Conservation (phyloP, 2,888 invertebrate species). For the Hoplodrina ambigua region DNA sequence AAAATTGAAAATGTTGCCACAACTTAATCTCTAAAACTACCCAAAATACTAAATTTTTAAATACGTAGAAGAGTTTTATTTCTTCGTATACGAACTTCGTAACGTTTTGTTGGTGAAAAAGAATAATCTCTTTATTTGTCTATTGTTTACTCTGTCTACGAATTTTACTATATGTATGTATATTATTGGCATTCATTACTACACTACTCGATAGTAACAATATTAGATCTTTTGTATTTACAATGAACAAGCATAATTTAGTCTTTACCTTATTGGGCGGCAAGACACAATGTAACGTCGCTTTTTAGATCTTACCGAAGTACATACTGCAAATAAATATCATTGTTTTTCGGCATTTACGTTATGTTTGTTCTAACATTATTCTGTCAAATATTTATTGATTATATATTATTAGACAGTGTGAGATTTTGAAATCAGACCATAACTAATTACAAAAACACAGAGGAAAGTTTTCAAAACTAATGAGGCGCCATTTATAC, state of each 20-base stretch:
- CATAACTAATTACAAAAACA: not conserved
- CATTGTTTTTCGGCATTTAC: not conserved
- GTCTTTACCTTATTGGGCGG: constrained; percentile 17
- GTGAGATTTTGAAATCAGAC: not conserved
- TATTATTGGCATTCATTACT: constrained; percentile 18
- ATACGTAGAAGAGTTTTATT: no score
- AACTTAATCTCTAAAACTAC: not conserved
- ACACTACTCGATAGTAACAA: constrained; percentile 1
- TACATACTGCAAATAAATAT: not conserved
- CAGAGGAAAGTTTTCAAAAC: not conserved
- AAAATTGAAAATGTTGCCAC: not conserved
- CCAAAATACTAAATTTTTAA: no score
- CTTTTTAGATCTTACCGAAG: constrained; percentile 9
- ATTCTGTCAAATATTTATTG: not conserved
- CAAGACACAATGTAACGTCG: constrained; percentile 7
- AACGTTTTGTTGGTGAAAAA: not conserved
- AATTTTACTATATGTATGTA: constrained; percentile 8
- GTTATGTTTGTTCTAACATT: not conserved
- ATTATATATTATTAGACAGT: not conserved
- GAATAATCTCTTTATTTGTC: constrained; percentile 1
- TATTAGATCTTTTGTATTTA: constrained; percentile 28
- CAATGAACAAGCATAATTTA: constrained; percentile 8
- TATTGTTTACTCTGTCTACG: constrained; percentile 37
- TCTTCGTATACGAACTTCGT: not conserved
- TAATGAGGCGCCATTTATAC: not conserved